A percentile compares a stretch with the other conserved stretches of the same genome.
phyloP scores from a whole-genome alignment of 2,113 vertebrate genomes.

The Poecile atricapillus region DNA sequence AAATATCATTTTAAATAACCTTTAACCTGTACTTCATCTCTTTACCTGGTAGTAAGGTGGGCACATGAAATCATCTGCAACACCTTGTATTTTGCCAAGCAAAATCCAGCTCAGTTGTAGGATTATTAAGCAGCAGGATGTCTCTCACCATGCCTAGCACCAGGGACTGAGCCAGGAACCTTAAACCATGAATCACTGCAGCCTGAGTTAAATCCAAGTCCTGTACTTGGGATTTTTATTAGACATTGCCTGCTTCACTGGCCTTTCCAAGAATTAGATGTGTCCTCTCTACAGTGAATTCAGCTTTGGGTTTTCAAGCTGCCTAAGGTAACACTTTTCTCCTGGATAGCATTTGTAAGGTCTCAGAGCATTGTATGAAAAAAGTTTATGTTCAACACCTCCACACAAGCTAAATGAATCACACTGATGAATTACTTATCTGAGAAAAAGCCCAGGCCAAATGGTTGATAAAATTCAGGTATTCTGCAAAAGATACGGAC shows the following conservation, averaged over 20 bases:
- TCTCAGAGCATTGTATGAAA: neutral
- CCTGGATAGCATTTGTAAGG: neutral
- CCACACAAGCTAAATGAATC: neutral
- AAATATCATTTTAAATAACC: neutral
- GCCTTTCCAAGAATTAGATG: neutral
- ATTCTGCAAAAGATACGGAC: neutral
- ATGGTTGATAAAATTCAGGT: neutral
- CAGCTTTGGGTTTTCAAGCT: neutral
- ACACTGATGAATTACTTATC: neutral
- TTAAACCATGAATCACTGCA: constrained; percentile 43
- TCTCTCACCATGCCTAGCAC: constrained; percentile 11
- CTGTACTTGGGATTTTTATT: neutral
- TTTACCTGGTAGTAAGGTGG: neutral
- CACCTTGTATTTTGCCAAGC: neutral
- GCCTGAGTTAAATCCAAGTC: constrained; percentile 22
- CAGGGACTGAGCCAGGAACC: constrained; percentile 4
- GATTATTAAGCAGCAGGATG: constrained; percentile 14
- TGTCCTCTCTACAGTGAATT: neutral
- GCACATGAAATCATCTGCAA: neutral
- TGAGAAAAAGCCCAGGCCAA: neutral
- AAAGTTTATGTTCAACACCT: neutral
- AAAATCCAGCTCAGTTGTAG: neutral
- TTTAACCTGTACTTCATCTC: neutral
- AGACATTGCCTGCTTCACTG: neutral
- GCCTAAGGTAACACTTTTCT: neutral